Conservation (phyloP, 35 echinoderm and acorn worm species). For the Ophioderma brevispina region DNA sequence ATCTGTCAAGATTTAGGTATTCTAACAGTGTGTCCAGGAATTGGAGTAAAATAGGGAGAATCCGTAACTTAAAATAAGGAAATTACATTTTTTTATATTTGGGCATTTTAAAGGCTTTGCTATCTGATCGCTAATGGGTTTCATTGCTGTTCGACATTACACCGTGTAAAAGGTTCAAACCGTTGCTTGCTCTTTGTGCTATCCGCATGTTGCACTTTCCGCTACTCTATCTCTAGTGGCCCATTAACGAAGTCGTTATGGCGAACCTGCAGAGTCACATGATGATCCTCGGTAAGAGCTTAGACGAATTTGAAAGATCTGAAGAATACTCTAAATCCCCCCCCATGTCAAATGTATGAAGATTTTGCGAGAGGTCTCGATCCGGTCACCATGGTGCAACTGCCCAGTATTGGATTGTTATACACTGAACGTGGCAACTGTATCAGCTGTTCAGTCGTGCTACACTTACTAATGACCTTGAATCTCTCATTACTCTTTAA, state of each 20-base stretch:
- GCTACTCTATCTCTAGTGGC: background rate
- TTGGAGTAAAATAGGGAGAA: too few species aligned
- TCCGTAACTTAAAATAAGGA: too few species aligned
- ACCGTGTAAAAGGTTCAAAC: too few species aligned
- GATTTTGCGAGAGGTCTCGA: background rate
- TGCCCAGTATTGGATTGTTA: conserved; percentile 25
- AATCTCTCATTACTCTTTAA: background rate
- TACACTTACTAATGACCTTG: background rate
- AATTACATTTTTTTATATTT: too few species aligned
- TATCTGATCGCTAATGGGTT: too few species aligned
- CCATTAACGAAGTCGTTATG: background rate
- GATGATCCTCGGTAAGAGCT: background rate
- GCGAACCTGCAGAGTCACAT: background rate
- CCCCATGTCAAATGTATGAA: background rate
- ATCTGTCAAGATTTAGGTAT: too few species aligned
- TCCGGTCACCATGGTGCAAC: conserved; percentile 10
- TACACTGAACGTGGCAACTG: background rate
- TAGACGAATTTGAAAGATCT: background rate
- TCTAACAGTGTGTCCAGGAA: too few species aligned
- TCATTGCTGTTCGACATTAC: too few species aligned
- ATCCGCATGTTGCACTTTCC: too few species aligned
- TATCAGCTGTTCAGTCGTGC: background rate
- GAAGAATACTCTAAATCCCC: background rate
- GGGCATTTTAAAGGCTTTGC: too few species aligned
- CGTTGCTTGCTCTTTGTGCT: too few species aligned